Conservation (phyloP, 2,797 vertebrate genomes). For the Simalia tracyae region DNA sequence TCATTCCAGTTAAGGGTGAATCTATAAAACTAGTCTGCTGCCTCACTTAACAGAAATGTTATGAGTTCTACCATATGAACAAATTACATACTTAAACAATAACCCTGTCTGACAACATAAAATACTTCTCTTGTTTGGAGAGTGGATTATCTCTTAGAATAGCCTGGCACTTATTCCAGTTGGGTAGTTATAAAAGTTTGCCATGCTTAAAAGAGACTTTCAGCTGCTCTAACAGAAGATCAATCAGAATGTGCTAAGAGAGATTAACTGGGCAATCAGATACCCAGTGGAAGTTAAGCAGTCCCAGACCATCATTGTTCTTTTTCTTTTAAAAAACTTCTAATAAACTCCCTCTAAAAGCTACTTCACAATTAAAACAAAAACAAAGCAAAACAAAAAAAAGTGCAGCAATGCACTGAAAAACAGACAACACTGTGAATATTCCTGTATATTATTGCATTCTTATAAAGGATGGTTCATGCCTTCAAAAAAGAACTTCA, state of each 20-base stretch:
- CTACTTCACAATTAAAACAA: background rate
- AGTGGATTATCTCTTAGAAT: slow-evolving; percentile 75
- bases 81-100: slow-evolving; percentile 71
- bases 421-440: background rate
- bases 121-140: slow-evolving; percentile 70
- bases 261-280: slow-evolving; percentile 77
- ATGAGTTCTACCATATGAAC: slow-evolving; percentile 69
- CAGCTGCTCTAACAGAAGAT: slow-evolving; percentile 82
- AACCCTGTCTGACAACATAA: slow-evolving; percentile 74
- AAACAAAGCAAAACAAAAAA: background rate
- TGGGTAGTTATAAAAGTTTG: slow-evolving; percentile 77
- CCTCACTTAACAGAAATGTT: slow-evolving; percentile 65
- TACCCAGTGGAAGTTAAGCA: slow-evolving; percentile 56
- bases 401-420: slow-evolving; percentile 2
- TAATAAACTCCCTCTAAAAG: slow-evolving; percentile 41
- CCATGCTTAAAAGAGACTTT: slow-evolving; percentile 75
- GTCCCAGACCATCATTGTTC: slow-evolving; percentile 37
- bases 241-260: slow-evolving; percentile 77
- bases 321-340: slow-evolving; percentile 25
- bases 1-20: slow-evolving; percentile 58
- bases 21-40: slow-evolving; percentile 61
- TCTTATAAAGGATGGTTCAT: slow-evolving; percentile 29
- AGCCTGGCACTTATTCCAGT: slow-evolving; percentile 77
- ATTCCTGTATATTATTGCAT: background rate
- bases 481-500: slow-evolving; percentile 51